Percentiles rank a stretch among this genome's conserved stretches.
Conservation (phyloP, 2,113 vertebrate genomes). For the Microtus richardsoni region DNA sequence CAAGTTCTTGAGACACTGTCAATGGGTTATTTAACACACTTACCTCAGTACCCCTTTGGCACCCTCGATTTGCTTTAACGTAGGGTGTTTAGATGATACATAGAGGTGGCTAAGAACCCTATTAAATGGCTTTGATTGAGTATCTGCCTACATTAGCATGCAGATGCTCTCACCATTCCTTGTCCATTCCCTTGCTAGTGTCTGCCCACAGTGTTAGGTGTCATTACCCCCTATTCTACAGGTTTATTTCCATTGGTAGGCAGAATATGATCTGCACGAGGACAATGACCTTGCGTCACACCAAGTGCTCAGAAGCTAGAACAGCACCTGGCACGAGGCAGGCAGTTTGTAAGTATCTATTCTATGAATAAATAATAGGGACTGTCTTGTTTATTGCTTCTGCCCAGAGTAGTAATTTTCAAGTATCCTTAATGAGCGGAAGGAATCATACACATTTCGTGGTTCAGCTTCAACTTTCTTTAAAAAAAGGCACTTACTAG, state of each 20-base stretch:
- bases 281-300: conserved; percentile 7
- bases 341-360: neutral
- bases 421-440: neutral
- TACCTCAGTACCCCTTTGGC: neutral
- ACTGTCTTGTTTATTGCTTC: conserved; percentile 26
- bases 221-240: neutral
- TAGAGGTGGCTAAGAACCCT: neutral
- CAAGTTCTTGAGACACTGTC: neutral
- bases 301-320: neutral
- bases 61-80: neutral
- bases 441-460: conserved; percentile 1
- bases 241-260: conserved; percentile 5
- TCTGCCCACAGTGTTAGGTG: neutral
- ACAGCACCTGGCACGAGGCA: neutral
- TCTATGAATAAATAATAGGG: neutral
- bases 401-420: conserved; percentile 32
- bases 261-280: neutral
- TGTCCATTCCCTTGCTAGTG: neutral
- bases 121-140: neutral
- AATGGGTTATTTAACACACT: neutral
- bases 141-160: neutral
- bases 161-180: neutral
- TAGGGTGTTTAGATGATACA: neutral
- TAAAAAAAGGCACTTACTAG: neutral
- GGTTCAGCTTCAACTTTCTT: conserved; percentile 15